phyloP scores from a whole-genome alignment of 1,140 invertebrate species.

The Bombus cullumanus region DNA sequence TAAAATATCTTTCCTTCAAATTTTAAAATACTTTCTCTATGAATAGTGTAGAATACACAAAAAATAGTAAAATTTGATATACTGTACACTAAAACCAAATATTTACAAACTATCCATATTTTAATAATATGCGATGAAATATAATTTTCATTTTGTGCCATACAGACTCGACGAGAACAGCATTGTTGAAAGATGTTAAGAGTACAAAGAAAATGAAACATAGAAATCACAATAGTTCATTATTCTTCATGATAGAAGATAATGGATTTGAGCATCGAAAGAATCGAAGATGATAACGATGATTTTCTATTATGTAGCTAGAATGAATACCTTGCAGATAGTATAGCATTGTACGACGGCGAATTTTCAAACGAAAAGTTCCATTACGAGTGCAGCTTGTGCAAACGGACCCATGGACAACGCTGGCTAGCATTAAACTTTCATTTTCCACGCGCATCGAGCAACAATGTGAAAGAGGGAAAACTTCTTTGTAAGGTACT shows the following conservation, averaged over 20 bases:
- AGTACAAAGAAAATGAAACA: no score
- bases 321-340: not conserved
- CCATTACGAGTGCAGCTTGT: not conserved
- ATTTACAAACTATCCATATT: no score
- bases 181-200: no score
- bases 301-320: not conserved
- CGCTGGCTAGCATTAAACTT: conserved; percentile 69
- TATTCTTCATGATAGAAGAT: not conserved
- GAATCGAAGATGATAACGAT: not conserved
- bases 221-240: not conserved
- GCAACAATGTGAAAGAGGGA: conserved; percentile 65
- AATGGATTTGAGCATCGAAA: not conserved
- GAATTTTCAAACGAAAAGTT: conserved; percentile 28
- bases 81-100: no score
- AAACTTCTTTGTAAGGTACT: conserved; percentile 58
- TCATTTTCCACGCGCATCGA: conserved; percentile 68
- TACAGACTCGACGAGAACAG: no score
- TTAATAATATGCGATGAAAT: no score
- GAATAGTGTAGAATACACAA: no score
- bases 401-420: conserved; percentile 12
- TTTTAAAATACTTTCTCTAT: no score
- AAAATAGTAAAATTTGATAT: no score
- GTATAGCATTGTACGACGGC: not conserved
- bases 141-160: no score
- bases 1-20: no score